Conservation (phyloP, 1,140 invertebrate genomes). For the Colletes latitarsis region DNA sequence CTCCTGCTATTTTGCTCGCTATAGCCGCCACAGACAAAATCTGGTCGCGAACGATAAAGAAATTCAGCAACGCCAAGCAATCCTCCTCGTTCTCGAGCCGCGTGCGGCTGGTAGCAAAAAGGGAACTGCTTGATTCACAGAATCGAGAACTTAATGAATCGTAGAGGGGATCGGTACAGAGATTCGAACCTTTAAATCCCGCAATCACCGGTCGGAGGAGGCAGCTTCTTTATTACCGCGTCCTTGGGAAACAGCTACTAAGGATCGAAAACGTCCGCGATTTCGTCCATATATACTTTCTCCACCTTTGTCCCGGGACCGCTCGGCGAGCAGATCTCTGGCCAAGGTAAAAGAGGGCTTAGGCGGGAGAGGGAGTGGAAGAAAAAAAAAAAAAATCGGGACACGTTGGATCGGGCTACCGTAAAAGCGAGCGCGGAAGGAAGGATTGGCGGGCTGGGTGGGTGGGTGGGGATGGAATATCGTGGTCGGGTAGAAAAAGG, state of each 20-base stretch:
- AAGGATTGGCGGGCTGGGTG: background rate
- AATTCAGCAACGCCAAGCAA: background rate
- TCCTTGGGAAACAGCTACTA: slow-evolving; percentile 6
- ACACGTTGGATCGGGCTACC: slow-evolving; percentile 33
- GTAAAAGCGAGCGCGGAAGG: slow-evolving; percentile 32
- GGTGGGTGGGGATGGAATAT: background rate
- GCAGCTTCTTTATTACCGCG: slow-evolving; percentile 6
- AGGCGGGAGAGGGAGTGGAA: background rate
- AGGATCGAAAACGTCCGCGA: slow-evolving; percentile 1
- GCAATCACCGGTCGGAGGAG: background rate
- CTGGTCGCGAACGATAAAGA: background rate
- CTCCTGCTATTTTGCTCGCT: no score
- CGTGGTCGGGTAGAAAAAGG: slow-evolving; percentile 39
- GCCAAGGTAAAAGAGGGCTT: slow-evolving; percentile 1
- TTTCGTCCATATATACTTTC: slow-evolving; percentile 25
- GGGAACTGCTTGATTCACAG: background rate
- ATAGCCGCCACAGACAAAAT: background rate
- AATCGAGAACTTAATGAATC: slow-evolving; percentile 3
- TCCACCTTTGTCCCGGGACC: slow-evolving; percentile 24
- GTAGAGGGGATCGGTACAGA: background rate
- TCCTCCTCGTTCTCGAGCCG: background rate
- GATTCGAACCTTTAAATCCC: slow-evolving; percentile 1
- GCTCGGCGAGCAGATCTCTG: background rate
- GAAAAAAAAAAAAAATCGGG: slow-evolving; percentile 31
- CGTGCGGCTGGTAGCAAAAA: background rate